phyloP scores from a whole-genome alignment of 2,888 invertebrate genomes.

The Agrilus mali region DNA sequence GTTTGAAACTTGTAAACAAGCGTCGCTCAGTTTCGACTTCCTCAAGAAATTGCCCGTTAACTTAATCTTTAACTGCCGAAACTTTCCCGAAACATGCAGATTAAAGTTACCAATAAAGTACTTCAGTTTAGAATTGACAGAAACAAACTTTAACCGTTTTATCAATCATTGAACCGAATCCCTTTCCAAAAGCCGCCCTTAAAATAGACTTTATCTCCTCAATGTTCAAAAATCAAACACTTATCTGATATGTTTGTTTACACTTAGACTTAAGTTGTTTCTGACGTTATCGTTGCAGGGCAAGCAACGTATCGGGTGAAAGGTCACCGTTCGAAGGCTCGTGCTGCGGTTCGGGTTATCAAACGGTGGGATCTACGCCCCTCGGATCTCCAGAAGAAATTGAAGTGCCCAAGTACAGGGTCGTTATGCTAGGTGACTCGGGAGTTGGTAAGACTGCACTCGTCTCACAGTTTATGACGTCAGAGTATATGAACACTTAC shows the following conservation, averaged over 20 bases:
- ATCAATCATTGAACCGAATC: no score
- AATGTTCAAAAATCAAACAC: no score
- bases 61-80: no score
- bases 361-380: conserved; percentile 65
- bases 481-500: conserved; percentile 91
- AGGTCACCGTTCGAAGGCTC: conserved; percentile 78
- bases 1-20: no score
- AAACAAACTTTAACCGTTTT: no score
- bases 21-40: no score
- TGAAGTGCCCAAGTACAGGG: conserved; percentile 63
- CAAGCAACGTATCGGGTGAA: conserved; percentile 54
- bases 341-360: conserved; percentile 70
- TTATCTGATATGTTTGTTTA: neutral
- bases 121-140: no score
- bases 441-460: conserved; percentile 86
- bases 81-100: no score
- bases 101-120: no score
- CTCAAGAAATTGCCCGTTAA: no score
- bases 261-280: neutral
- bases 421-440: conserved; percentile 70
- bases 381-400: conserved; percentile 61
- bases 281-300: conserved; percentile 36
- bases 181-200: no score
- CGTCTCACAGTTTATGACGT: conserved; percentile 88
- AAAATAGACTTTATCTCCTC: no score